Evolutionary conservation across 2,888 invertebrate species (phyloP).

Genomic region (Marasmarcha lunaedactyla): DNA sequence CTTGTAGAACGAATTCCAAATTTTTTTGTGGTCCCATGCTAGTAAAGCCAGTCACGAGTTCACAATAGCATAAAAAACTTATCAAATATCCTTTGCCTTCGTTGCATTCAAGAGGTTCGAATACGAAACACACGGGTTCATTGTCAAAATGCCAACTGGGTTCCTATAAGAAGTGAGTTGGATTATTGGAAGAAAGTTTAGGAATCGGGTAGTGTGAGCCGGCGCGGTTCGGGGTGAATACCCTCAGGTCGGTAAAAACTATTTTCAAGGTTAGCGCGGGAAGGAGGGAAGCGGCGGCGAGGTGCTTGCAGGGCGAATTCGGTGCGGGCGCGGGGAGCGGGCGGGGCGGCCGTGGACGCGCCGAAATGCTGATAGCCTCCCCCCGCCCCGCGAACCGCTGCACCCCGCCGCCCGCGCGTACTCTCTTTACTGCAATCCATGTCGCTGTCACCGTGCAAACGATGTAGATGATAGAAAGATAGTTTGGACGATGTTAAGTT

Average conservation of each 20-base stretch:
- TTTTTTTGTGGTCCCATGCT: neutral
- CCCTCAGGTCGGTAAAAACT: constrained; percentile 68
- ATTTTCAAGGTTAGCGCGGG: constrained; percentile 66
- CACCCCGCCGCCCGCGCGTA: constrained; percentile 23
- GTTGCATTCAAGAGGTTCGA: neutral
- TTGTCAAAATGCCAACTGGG: neutral
- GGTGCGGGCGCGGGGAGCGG: constrained; percentile 31
- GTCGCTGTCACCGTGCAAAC: neutral
- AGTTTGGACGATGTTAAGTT: too few species aligned
- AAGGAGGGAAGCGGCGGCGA: constrained; percentile 49
- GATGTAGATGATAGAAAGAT: neutral
- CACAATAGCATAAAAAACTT: constrained; percentile 10
- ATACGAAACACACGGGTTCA: neutral
- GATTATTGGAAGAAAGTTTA: constrained; percentile 8
- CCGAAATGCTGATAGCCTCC: constrained; percentile 64
- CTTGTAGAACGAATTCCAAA: neutral
- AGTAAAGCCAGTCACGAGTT: constrained; percentile 39
- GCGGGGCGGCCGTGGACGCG: constrained; percentile 46
- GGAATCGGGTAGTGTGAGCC: constrained; percentile 48
- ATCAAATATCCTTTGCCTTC: constrained; percentile 62
- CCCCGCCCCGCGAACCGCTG: constrained; percentile 28
- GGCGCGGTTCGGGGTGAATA: constrained; percentile 66
- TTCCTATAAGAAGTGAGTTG: neutral
- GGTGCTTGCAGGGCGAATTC: constrained; percentile 60
- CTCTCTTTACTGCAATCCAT: neutral